Percentiles rank a stretch among this genome's conserved stretches.
phyloP scores from a whole-genome alignment of 2,113 vertebrate species.

The Chrysemys picta region DNA sequence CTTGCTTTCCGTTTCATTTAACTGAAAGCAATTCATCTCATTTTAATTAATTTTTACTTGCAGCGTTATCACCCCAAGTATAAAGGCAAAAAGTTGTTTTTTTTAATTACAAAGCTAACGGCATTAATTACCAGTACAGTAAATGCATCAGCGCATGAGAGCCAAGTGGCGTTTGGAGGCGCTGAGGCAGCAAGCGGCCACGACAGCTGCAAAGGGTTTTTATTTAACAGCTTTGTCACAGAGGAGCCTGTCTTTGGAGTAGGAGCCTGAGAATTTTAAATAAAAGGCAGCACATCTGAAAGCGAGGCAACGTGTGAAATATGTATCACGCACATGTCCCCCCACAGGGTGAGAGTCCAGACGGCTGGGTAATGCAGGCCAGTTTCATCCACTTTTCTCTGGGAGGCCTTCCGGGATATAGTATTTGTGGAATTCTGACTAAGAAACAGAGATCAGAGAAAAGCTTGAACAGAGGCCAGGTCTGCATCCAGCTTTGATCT shows the following conservation, averaged over 20 bases:
- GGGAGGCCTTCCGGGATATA: not conserved
- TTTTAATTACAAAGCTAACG: slow-evolving; percentile 88
- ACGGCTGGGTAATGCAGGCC: not conserved
- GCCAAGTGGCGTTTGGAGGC: slow-evolving; percentile 72
- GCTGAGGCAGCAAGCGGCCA: slow-evolving; percentile 73
- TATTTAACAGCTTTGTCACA: slow-evolving; percentile 37
- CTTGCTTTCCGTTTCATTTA: slow-evolving; percentile 80
- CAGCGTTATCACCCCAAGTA: slow-evolving; percentile 83
- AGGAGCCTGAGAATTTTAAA: slow-evolving; percentile 11
- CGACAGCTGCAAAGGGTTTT: slow-evolving; percentile 75
- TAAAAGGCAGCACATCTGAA: slow-evolving; percentile 1
- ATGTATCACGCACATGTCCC: not conserved
- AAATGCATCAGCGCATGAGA: slow-evolving; percentile 74
- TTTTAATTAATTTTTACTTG: slow-evolving; percentile 90
- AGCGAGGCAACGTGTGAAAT: not conserved
- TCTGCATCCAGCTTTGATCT: not conserved
- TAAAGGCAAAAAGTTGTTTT: slow-evolving; percentile 82
- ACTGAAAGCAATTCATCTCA: slow-evolving; percentile 87
- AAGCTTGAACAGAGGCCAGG: not conserved
- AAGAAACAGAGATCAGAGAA: not conserved
- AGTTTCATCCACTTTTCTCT: not conserved
- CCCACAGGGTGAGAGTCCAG: not conserved
- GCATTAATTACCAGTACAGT: slow-evolving; percentile 87
- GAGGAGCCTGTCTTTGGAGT: slow-evolving; percentile 39
- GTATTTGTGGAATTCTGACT: not conserved